Base-by-base conservation (phyloP, 2,113 vertebrate species). In the Dermatemys mawii region DNA sequence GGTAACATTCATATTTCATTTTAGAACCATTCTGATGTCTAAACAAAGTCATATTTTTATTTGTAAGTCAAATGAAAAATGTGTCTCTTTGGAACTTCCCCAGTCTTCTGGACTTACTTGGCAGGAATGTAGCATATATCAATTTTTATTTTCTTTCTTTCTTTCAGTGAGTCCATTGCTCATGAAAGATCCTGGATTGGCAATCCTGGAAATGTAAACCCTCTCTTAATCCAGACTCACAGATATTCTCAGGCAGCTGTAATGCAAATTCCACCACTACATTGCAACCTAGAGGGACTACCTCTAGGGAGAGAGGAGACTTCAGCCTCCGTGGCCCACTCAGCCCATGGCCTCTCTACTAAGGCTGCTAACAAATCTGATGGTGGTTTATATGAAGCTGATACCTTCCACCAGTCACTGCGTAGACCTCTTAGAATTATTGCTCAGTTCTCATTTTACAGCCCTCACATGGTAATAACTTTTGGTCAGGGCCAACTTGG, bases 21-120 rank as follows among this genome's bases (percentile, higher is more conserved):
- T 96, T 63, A 95, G 93, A 93, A 88, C 46, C n/a, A 5, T 86
- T 85, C 84, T 88, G 76, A 94, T 95, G 91, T 91, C 95, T 91
- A 89, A 96, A 93, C 91, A 89, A 86, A 97, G 95, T 81, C 57
- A 84, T 82, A 41, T 84, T 89, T 93, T 96, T 92, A 84, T 86
- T 95, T 91, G 84, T 92, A 94, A 97, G 91, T 2, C 0, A 91
- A 89, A 82, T 92, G 91, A 95, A 96, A 94, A 96, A 94, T 81
- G 63, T 49, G 85, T 91, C 96, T 96, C 93, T 57, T 32, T 92
- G 60, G 35, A 67, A 67, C 60, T 67, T 38, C 63, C 63, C 35
- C n/a, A 14, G 63, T 38, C n/a, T 94, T 81, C 92, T 93, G 79
- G 67, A 3, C 17, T 86, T 81, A 35, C n/a, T 89, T 96, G 95